A percentile compares a stretch with the other conserved stretches of the same genome.
Evolutionary conservation across 2,888 invertebrate species (phyloP).

Genomic region (Troilus luridus): DNA sequence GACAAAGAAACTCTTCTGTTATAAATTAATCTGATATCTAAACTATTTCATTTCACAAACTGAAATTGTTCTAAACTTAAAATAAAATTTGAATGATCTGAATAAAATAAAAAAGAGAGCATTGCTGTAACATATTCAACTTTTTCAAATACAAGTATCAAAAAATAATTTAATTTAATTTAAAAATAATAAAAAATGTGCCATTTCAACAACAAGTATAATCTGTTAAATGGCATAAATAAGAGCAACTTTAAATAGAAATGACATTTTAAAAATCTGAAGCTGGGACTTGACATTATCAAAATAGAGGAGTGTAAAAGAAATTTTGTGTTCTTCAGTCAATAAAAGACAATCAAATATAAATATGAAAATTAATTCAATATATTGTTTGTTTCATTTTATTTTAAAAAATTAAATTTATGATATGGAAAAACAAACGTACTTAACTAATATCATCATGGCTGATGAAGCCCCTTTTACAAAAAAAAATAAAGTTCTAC

Average conservation of each 20-base stretch:
- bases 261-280: background rate
- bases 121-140: too few relatives aligned
- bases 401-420: background rate
- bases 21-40: background rate
- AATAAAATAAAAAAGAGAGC: background rate
- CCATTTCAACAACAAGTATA: background rate
- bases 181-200: background rate
- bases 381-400: background rate
- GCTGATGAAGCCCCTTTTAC: background rate
- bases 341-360: background rate
- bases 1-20: background rate
- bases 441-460: background rate
- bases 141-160: too few relatives aligned
- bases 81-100: background rate
- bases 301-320: background rate
- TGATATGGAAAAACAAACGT: background rate
- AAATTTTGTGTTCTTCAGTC: background rate
- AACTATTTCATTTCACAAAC: background rate
- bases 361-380: background rate
- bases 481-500: background rate
- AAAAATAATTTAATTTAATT: too few relatives aligned
- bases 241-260: background rate
- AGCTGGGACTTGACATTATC: background rate
- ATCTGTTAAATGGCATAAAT: background rate
- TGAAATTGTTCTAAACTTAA: background rate